Conservation (phyloP, 1,140 invertebrate genomes). For the Ostrea denselamellosa region DNA sequence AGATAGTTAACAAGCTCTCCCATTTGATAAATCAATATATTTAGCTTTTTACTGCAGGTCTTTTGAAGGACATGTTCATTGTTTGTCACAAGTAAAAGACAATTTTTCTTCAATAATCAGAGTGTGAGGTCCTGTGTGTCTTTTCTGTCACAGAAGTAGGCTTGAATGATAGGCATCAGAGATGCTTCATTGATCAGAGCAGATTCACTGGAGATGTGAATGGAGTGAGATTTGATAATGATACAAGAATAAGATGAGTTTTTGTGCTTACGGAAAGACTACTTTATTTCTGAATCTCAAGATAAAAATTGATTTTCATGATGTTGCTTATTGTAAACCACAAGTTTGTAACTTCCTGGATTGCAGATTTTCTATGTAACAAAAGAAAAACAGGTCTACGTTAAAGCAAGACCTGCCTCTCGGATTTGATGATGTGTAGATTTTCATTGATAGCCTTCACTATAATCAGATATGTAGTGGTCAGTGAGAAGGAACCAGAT, state of each 20-base stretch:
- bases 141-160: background rate
- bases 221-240: background rate
- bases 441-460: background rate
- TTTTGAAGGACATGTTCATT: background rate
- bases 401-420: background rate
- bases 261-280: background rate
- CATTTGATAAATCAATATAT: background rate
- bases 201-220: background rate
- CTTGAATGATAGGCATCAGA: background rate
- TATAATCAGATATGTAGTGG: background rate
- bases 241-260: background rate
- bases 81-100: background rate
- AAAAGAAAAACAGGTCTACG: background rate
- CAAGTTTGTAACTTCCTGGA: background rate
- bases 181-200: background rate
- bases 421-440: background rate
- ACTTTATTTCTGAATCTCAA: background rate
- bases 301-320: constrained; percentile 7
- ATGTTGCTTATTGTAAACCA: background rate
- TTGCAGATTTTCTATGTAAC: background rate
- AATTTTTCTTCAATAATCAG: background rate
- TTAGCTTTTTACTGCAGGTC: background rate
- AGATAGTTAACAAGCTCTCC: background rate
- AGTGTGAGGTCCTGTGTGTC: background rate
- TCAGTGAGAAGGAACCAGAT: background rate